Evolutionary conservation across 2,888 invertebrate genomes (phyloP), one percentile per base, ranked within the genome.

Genomic region (Dasysyrphus albostriatus): DNA sequence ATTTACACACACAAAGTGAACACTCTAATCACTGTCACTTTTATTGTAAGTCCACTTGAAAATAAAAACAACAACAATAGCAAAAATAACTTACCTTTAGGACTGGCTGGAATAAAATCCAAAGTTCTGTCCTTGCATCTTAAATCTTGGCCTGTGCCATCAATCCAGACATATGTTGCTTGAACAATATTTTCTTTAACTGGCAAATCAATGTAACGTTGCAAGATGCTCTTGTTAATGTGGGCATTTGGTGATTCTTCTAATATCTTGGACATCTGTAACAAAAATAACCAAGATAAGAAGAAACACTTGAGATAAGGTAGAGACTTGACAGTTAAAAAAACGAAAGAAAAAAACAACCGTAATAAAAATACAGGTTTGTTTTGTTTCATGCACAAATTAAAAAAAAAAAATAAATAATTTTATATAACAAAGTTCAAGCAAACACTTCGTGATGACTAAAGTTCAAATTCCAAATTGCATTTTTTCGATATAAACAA

Each of bases 111-210:
- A 88, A 97, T 94, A 90, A 96, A 97, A 91, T 96, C 95, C 87
- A 98, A 92, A 0, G 98, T 98, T 88, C 97, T 95, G 88, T 98
- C 98, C 93, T 98, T 98, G 93, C 96, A 96, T 83, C 98, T 94
- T 73, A 98, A 91, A 90, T 96, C 95, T 92, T 98, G 98, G 29
- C 97, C 98, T 24, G 96, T 96, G 37, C 98, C 98, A 91, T 98
- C 98, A 90, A 98, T 97, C 98, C 98, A 98, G 75, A 98, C 94
- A 93, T 98, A 98, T 70, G 97, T 97, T 54, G 97, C 98, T 91
- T 97, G 96, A 74, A 96, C 94, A 91, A 95, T 94, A 90, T 96
- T 95, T 37, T 95, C 95, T 9, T 97, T 96, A 84, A 97, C 94
- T 0, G 97, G 97, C 88, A 98, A 94, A 89, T 95, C 95, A 91